These are phyloP conservation scores for Pachyrhynchus sulphureomaculatus DNA, from an alignment of 1,140 invertebrate species.

Conservation along the genomic window DNA sequence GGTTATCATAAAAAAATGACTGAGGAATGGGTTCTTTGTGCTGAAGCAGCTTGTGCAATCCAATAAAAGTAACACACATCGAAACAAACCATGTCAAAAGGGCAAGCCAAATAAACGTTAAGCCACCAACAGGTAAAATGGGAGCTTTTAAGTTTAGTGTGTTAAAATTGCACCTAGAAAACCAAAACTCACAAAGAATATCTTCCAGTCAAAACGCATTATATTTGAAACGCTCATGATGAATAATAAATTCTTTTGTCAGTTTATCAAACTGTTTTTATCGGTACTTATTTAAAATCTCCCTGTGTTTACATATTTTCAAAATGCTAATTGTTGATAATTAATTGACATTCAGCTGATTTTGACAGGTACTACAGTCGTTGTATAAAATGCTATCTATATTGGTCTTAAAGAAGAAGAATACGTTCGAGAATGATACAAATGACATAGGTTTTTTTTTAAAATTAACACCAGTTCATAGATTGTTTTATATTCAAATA, in stretches of 20 bases:
- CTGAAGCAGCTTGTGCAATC: constrained; percentile 31
- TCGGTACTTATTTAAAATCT: not conserved
- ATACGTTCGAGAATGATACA: too few species aligned
- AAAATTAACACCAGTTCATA: too few species aligned
- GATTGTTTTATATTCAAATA: too few species aligned
- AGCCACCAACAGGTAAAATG: constrained; percentile 23
- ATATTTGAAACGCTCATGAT: not conserved
- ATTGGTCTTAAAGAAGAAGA: too few species aligned
- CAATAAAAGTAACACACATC: constrained; percentile 31
- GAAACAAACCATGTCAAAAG: constrained; percentile 27
- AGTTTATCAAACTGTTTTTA: not conserved
- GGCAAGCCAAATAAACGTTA: constrained; percentile 15
- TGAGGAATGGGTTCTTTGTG: constrained; percentile 25
- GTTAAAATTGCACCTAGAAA: constrained; percentile 6
- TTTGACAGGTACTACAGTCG: too few species aligned
- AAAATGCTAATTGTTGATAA: too few species aligned
- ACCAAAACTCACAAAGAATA: constrained; percentile 10
- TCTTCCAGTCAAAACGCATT: constrained; percentile 7
- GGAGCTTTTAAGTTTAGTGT: constrained; percentile 5
- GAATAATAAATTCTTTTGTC: not conserved
- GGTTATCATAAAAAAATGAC: constrained; percentile 3
- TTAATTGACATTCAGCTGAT: not conserved
- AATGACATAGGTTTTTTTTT: too few species aligned
- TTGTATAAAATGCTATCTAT: too few species aligned
- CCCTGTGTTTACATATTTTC: not conserved